Conservation (phyloP, 2,113 vertebrate genomes). For the Myodes glareolus region DNA sequence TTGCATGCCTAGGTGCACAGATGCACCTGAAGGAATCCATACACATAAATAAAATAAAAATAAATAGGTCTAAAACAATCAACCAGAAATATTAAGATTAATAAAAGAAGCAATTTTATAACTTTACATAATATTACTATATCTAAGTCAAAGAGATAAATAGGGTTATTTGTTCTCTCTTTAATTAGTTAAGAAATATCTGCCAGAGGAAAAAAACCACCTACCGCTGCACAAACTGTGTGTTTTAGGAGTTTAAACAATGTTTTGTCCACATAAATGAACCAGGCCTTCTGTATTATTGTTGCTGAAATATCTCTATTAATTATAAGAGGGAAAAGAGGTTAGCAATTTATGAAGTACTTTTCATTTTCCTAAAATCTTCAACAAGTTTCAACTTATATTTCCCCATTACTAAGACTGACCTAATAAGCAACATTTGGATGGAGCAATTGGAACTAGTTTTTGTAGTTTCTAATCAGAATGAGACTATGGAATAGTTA, state of each 20-base stretch:
- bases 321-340: constrained; percentile 58
- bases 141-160: constrained; percentile 27
- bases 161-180: constrained; percentile 27
- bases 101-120: constrained; percentile 56
- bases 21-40: neutral
- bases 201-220: constrained; percentile 64
- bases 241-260: constrained; percentile 84
- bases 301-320: constrained; percentile 58
- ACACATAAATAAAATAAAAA: neutral
- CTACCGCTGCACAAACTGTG: constrained; percentile 81
- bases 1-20: neutral
- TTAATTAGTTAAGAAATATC: constrained; percentile 62
- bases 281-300: constrained; percentile 81
- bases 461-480: constrained; percentile 50
- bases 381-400: constrained; percentile 24
- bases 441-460: constrained; percentile 53
- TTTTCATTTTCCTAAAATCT: constrained; percentile 66
- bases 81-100: constrained; percentile 52
- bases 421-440: constrained; percentile 57
- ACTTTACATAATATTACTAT: constrained; percentile 25
- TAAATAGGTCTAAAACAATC: neutral
- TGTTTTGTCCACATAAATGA: constrained; percentile 63
- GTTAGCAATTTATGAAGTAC: constrained; percentile 49
- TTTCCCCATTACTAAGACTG: neutral
- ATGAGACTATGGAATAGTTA: constrained; percentile 56